Evolutionary conservation across 2,797 vertebrate species (phyloP), one percentile per base, ranked within the genome.

Genomic region (Gallinago solitaria): DNA sequence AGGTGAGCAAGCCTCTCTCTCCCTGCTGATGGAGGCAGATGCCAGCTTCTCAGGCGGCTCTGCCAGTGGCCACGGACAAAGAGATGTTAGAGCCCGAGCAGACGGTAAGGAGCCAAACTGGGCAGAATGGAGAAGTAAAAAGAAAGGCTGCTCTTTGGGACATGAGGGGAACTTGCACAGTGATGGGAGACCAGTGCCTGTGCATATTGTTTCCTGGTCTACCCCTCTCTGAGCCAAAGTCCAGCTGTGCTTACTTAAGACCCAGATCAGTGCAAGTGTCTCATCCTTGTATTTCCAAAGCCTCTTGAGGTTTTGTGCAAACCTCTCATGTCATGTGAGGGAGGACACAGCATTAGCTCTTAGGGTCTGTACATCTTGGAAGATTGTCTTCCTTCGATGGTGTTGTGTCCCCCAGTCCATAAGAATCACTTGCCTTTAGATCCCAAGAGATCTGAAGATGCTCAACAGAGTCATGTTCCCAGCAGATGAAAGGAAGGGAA

Each of bases 71-170:
- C 96, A 95, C 4, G 89, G 95, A 87, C 97, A 98, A 93, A 98
- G 97, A 92, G 98, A 98, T 90, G 47, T 96, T 59, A 98, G 98
- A 97, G 96, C 97, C 75, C 97, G 82, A 97, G 98, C 97, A 88
- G 98, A 98, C 32, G 97, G 98, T 98, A 97, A 98, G 96, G 76
- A 95, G 21, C 41, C 60, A 65, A 92, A 89, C 41, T 25, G 85
- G 77, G 18, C 27, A 70, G 67, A 87, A 73, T n/a, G 53, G 30
- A 91, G 37, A 89, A 73, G 28, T 76, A 19, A 79, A 83, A 79
- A 43, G 20, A 61, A 88, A 54, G 12, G 32, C 15, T 51, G 13
- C 23, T 65, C 1, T 37, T 24, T 63, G 85, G 51, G 73, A 51
- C 47, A 10, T 28, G 9, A 81, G 27, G 41, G 47, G 16, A 92